Conservation (phyloP, 2,797 vertebrate genomes). For the Clarias platycephalus region DNA sequence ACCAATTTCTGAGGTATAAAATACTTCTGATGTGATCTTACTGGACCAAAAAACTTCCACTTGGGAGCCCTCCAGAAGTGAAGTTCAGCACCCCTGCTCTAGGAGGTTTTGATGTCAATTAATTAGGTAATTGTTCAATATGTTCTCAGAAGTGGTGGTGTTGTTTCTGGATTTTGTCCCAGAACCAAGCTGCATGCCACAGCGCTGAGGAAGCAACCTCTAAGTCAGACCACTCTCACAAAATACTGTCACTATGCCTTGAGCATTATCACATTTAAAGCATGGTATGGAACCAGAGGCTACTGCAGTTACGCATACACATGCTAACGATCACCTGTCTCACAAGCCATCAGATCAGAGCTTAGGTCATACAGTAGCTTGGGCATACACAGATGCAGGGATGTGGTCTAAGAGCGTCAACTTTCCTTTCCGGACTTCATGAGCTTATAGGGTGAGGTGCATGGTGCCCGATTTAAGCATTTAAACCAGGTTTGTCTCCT, state of each 20-base stretch:
- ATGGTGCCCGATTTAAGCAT: not conserved
- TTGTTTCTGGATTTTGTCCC: conserved; percentile 47
- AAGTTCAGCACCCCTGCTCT: not conserved
- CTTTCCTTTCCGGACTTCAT: not conserved
- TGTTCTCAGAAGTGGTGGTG: conserved; percentile 15
- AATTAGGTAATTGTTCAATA: not conserved
- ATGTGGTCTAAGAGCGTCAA: not conserved
- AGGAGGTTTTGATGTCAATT: not conserved
- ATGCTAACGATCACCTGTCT: not conserved
- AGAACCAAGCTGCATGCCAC: conserved; percentile 39
- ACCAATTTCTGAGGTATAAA: not conserved
- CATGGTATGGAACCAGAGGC: not conserved
- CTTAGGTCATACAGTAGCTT: not conserved
- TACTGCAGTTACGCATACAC: conserved; percentile 10
- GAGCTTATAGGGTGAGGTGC: not conserved
- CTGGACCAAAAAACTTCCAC: not conserved
- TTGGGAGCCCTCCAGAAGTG: not conserved
- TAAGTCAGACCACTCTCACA: not conserved
- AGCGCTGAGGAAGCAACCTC: conserved; percentile 21
- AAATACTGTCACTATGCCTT: not conserved
- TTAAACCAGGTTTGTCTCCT: conserved; percentile 34
- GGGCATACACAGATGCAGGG: not conserved
- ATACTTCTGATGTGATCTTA: not conserved
- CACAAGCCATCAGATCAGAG: not conserved
- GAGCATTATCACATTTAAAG: not conserved